Conservation (phyloP, 2,888 invertebrate genomes). For the Biston betularia region DNA sequence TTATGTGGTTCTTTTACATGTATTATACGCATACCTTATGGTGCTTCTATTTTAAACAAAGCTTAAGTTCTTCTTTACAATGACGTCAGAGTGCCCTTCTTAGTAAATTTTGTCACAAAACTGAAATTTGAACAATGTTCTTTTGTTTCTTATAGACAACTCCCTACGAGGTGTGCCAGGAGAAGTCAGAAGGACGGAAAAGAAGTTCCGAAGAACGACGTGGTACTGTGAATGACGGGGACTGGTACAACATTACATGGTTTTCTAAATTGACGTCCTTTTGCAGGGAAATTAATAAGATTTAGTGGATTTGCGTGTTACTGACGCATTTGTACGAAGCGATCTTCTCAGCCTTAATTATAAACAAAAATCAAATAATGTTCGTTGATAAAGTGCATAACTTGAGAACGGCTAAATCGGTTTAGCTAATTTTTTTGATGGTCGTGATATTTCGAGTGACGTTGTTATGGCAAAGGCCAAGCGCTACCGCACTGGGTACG, state of each 20-base stretch:
- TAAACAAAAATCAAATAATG: too few species aligned
- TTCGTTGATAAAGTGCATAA: too few species aligned
- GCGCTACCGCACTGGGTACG: too few species aligned
- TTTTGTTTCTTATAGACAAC: constrained; percentile 74
- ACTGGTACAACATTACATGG: constrained; percentile 31
- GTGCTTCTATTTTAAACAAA: background rate
- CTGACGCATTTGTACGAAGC: too few species aligned
- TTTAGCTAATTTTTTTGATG: too few species aligned
- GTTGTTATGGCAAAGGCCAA: too few species aligned
- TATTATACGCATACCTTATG: background rate
- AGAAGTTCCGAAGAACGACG: constrained; percentile 75
- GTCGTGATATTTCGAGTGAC: too few species aligned
- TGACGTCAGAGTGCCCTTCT: background rate
- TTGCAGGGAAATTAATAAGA: constrained; percentile 8
- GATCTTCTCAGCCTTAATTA: too few species aligned
- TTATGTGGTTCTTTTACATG: too few species aligned
- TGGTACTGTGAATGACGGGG: constrained; percentile 81
- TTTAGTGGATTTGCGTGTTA: background rate
- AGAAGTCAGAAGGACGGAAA: constrained; percentile 75
- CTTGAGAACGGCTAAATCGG: too few species aligned
- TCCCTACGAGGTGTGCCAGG: constrained; percentile 82
- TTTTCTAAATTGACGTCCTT: constrained; percentile 38
- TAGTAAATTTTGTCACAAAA: background rate
- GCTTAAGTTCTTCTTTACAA: background rate
- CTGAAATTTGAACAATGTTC: background rate